Evolutionary conservation across 2,113 vertebrate genomes (phyloP).

Genomic region (Ictalurus punctatus): DNA sequence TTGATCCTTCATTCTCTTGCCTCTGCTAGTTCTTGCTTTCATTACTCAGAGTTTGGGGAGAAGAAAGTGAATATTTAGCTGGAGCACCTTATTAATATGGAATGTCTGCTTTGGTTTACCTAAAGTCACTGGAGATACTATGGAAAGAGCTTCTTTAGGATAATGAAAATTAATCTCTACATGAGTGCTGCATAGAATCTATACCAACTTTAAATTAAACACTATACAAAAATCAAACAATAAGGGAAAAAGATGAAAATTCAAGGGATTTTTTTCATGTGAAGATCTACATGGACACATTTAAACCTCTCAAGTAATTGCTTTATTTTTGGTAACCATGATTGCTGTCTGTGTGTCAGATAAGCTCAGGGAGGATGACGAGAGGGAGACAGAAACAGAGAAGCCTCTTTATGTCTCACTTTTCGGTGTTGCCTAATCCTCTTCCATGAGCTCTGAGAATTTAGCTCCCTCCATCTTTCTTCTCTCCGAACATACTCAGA

Average conservation of each 20-base stretch:
- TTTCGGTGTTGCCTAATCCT: constrained; percentile 40
- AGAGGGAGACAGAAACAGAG: constrained; percentile 10
- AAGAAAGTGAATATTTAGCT: constrained; percentile 35
- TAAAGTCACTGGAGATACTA: constrained; percentile 4
- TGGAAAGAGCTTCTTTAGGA: background rate
- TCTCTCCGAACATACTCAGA: background rate
- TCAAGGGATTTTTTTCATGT: background rate
- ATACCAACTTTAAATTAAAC: background rate
- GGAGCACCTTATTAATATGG: constrained; percentile 22
- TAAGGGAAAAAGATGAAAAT: background rate
- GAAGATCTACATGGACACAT: background rate
- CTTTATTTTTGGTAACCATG: constrained; percentile 29
- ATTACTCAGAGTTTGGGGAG: constrained; percentile 38
- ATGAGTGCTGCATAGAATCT: background rate
- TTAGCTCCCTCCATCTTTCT: background rate
- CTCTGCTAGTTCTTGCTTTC: constrained; percentile 11
- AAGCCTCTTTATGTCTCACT: constrained; percentile 4
- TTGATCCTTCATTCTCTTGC: constrained; percentile 11
- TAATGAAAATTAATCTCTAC: background rate
- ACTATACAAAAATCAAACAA: background rate
- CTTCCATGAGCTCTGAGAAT: constrained; percentile 26
- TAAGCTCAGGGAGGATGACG: constrained; percentile 26
- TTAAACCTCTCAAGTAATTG: constrained; percentile 1
- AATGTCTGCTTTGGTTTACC: constrained; percentile 12
- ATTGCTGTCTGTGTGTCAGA: constrained; percentile 2